Conservation (phyloP, 1,140 invertebrate genomes). For the Lanistes nyassanus region DNA sequence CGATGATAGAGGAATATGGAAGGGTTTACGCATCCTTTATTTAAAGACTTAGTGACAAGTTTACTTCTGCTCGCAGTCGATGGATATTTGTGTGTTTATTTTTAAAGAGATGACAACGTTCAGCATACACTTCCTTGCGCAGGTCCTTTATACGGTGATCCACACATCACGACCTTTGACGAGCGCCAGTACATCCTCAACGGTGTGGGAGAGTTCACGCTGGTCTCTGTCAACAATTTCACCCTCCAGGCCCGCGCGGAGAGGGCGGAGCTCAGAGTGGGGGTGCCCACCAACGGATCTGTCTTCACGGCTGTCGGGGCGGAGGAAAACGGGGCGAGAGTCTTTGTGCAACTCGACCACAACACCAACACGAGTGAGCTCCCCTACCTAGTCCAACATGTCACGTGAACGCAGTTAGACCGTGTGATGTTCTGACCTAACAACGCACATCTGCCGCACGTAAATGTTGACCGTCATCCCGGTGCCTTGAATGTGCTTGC, state of each 20-base stretch:
- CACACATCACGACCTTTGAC: slow-evolving; percentile 93
- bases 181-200: slow-evolving; percentile 91
- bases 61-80: too few species aligned
- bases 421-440: too few species aligned
- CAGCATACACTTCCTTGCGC: not conserved
- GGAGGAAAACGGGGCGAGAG: slow-evolving; percentile 12
- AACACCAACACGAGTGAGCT: not conserved
- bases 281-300: slow-evolving; percentile 19
- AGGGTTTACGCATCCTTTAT: too few species aligned
- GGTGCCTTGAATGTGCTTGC: too few species aligned
- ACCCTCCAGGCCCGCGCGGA: slow-evolving; percentile 33
- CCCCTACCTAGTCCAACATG: too few species aligned
- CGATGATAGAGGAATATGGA: too few species aligned
- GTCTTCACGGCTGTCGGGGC: slow-evolving; percentile 37
- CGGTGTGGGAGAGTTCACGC: slow-evolving; percentile 88
- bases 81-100: too few species aligned
- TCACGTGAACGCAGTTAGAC: too few species aligned
- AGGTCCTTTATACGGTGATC: slow-evolving; percentile 77
- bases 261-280: not conserved
- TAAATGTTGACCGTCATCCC: too few species aligned
- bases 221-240: slow-evolving; percentile 25
- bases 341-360: slow-evolving; percentile 27
- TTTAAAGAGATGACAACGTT: too few species aligned
- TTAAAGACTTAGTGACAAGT: too few species aligned
- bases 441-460: too few species aligned